Evolutionary conservation across 2,113 vertebrate species (phyloP), one percentile per base, ranked within the genome.

Genomic region (Rhinichthys klamathensis): DNA sequence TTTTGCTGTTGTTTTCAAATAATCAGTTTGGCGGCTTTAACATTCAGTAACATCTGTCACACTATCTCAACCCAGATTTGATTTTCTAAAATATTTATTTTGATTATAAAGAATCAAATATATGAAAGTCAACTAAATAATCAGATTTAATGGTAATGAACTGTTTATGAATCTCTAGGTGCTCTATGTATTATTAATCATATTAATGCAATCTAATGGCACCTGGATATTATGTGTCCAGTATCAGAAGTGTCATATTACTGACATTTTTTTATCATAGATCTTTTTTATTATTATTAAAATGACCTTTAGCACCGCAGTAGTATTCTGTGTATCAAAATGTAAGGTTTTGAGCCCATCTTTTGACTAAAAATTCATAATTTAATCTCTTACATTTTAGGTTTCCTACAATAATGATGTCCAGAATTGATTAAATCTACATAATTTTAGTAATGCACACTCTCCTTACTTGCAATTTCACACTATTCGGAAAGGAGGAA

Each of bases 1-100:
- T 35, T 25, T 56, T 76, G 41, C 89, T 41, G 89, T 89, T 92
- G 91, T 90, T 87, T 90, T 65, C 65, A 81, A 23, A 85, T 61
- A 4, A 38, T 1, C 70, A 41, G 49, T 84, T 6, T 67, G 38
- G 30, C 13, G 2, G 46, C 35, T 69, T 15, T 73, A 30, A 72
- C 65, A 49, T 85, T 4, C n/a, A 23, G 12, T 46, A n/a, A 78
- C 35, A 54, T 79, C n/a, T 74, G 70, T 44, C 30, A 56, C 21
- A 77, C 25, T 49, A 58, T 58, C 13, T 30, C 18, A n/a, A 3
- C 54, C 16, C 15, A 72, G 8, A 80, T 25, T 35, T 25, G 23
- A 80, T 32, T 80, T 80, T 32, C 8, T 49, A 12, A 65, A 51
- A 49, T 10, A 6, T 78, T 38, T 30, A 69, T 69, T 69, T 23